Evolutionary conservation across 2,888 invertebrate species (phyloP).

Genomic region (Tetragnatha montana): DNA sequence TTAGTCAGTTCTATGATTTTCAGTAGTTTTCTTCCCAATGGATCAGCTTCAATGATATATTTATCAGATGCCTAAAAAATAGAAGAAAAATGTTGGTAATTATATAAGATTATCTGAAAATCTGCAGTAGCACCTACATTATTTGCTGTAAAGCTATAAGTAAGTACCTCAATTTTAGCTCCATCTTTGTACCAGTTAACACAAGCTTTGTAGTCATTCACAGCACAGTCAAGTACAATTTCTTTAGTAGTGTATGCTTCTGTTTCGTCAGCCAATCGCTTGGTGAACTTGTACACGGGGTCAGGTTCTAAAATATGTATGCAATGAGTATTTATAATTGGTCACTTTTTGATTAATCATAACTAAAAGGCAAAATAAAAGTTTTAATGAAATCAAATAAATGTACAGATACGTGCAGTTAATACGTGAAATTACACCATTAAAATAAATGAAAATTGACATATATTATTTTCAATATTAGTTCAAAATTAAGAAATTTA

Average conservation of each 20-base stretch:
- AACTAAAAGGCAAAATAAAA: no score
- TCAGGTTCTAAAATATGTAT: constrained; percentile 85
- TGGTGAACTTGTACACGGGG: constrained; percentile 93
- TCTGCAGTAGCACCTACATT: not conserved
- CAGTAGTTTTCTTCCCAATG: constrained; percentile 91
- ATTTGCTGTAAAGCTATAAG: not conserved
- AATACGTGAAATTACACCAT: no score
- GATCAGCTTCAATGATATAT: constrained; percentile 92
- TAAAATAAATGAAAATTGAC: no score
- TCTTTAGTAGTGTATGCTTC: constrained; percentile 95
- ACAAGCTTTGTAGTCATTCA: constrained; percentile 93
- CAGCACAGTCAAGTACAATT: constrained; percentile 91
- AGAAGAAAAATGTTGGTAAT: not conserved
- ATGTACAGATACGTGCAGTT: no score
- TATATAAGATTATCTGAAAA: not conserved
- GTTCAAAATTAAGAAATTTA: no score
- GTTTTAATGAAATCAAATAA: no score
- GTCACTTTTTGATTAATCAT: no score
- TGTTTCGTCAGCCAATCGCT: constrained; percentile 89
- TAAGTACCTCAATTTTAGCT: constrained; percentile 81
- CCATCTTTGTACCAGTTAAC: constrained; percentile 95
- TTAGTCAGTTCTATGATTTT: constrained; percentile 87
- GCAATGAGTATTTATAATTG: no score
- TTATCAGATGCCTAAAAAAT: constrained; percentile 83
- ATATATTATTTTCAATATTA: no score